A percentile compares a stretch with the other conserved stretches of the same genome.
These are phyloP conservation scores for Menidia menidia DNA, from an alignment of 2,797 vertebrate genomes.

Conservation along the genomic window DNA sequence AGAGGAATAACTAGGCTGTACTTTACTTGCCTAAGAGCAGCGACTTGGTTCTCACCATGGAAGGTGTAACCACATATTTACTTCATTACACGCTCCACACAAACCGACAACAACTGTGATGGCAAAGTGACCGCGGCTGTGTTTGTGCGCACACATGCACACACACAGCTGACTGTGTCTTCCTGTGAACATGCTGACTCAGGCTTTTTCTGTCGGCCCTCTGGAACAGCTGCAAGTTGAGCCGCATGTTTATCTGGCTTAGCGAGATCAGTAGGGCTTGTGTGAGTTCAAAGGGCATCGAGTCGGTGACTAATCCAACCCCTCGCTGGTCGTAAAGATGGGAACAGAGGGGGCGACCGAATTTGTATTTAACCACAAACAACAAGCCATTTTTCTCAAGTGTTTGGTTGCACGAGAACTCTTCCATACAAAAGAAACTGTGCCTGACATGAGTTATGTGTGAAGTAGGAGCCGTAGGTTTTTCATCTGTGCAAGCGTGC, in stretches of 20 bases:
- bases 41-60: not conserved
- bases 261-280: conserved; percentile 33
- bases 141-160: conserved; percentile 9
- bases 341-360: conserved; percentile 66
- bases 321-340: conserved; percentile 50
- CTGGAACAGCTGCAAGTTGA: conserved; percentile 64
- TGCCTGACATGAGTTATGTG: conserved; percentile 36
- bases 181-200: conserved; percentile 60
- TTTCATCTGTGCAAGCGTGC: conserved; percentile 20
- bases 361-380: conserved; percentile 50
- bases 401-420: conserved; percentile 39
- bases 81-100: conserved; percentile 51
- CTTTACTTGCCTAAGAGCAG: not conserved
- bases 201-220: conserved; percentile 58
- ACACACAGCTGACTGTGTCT: conserved; percentile 28
- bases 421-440: conserved; percentile 15
- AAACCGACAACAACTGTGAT: conserved; percentile 38
- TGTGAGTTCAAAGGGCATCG: conserved; percentile 61
- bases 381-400: conserved; percentile 51
- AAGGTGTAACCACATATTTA: conserved; percentile 36
- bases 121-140: conserved; percentile 39
- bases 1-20: no score
- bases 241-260: conserved; percentile 70
- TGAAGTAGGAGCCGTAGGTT: conserved; percentile 5
- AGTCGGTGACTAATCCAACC: conserved; percentile 60